Evolutionary conservation across 2,113 vertebrate genomes (phyloP).

Genomic region (Thalassoma bifasciatum): DNA sequence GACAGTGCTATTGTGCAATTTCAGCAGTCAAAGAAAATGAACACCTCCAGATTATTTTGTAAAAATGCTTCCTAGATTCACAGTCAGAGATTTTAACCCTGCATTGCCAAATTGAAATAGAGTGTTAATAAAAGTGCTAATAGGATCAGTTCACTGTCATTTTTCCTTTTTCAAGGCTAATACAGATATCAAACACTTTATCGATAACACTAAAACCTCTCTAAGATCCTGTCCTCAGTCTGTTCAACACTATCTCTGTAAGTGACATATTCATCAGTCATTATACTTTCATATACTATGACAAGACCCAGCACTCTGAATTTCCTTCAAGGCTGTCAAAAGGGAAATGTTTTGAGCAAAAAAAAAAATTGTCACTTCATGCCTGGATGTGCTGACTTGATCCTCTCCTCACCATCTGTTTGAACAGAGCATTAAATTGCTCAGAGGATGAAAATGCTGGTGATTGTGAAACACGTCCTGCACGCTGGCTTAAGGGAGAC

Average conservation of each 20-base stretch:
- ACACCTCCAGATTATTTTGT: too few species aligned
- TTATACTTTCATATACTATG: not conserved
- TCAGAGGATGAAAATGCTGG: slow-evolving; percentile 18
- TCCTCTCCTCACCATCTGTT: slow-evolving; percentile 28
- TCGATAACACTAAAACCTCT: too few species aligned
- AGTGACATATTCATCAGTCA: slow-evolving; percentile 20
- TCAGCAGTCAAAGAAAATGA: too few species aligned
- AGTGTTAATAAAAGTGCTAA: too few species aligned
- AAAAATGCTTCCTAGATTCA: too few species aligned
- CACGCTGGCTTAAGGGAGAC: slow-evolving; percentile 11
- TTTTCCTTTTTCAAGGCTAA: too few species aligned
- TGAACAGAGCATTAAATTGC: slow-evolving; percentile 28
- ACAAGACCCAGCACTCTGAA: not conserved
- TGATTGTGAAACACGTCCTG: slow-evolving; percentile 19
- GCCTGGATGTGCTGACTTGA: slow-evolving; percentile 3
- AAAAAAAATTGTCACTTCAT: not conserved
- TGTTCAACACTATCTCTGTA: not conserved
- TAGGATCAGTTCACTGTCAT: too few species aligned
- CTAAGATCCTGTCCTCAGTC: not conserved
- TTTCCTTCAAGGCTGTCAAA: slow-evolving; percentile 13
- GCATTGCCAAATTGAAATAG: too few species aligned
- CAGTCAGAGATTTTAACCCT: too few species aligned
- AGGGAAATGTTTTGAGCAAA: slow-evolving; percentile 10
- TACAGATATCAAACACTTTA: too few species aligned
- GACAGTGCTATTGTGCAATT: too few species aligned